Percentiles rank a stretch among this genome's conserved stretches.
These are phyloP conservation scores for Ginglymostoma cirratum DNA, from an alignment of 2,113 vertebrate species.

Conservation along the genomic window DNA sequence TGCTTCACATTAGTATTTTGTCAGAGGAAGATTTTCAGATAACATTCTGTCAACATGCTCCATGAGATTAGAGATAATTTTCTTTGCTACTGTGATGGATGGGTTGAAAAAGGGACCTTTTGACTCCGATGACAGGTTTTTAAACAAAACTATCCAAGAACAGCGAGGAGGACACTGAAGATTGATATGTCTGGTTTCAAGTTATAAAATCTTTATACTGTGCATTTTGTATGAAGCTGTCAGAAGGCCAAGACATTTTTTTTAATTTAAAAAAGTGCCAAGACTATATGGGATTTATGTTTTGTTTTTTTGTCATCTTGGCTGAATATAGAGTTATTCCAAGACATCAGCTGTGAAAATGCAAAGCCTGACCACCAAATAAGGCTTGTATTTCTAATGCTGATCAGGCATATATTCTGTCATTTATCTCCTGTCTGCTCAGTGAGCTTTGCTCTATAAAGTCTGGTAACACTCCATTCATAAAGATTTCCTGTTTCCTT, in stretches of 20 bases:
- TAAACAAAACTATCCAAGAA: not conserved
- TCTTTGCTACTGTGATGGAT: not conserved
- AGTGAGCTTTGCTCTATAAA: not conserved
- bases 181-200: not conserved
- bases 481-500: not conserved
- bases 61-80: not conserved
- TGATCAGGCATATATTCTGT: no score
- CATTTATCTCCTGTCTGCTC: not conserved
- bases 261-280: not conserved
- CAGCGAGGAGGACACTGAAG: not conserved
- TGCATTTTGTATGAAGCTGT: not conserved
- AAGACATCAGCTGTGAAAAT: not conserved
- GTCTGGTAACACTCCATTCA: not conserved
- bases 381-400: no score
- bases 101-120: not conserved
- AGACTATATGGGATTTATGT: not conserved
- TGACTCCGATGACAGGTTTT: not conserved
- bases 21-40: not conserved
- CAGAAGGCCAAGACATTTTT: not conserved
- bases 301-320: not conserved
- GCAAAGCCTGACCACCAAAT: no score
- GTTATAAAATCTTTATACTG: not conserved
- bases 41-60: not conserved
- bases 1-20: not conserved
- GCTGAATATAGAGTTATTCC: not conserved